phyloP scores from a whole-genome alignment of 2,888 invertebrate genomes.

The Mesorhabditis belari region DNA sequence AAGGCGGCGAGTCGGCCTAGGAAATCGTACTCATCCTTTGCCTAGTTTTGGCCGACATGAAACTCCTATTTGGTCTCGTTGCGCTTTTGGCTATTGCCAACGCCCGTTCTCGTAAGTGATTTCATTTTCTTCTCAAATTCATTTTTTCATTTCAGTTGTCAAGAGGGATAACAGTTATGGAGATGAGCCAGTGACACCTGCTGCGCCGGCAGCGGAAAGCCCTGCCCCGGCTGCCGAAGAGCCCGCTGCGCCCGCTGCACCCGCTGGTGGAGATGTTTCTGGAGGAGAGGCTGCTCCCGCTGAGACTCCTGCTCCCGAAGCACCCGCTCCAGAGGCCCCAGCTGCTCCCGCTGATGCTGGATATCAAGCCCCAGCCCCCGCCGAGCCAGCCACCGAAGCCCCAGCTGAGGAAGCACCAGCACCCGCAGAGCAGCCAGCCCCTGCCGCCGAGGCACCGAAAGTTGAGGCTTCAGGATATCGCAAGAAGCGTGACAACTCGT shows the following conservation, averaged over 20 bases:
- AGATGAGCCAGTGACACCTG: neutral
- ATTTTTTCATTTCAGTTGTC: neutral
- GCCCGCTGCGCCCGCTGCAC: neutral
- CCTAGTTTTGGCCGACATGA: neutral
- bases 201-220: neutral
- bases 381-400: neutral
- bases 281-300: neutral
- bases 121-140: neutral
- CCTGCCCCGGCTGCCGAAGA: neutral
- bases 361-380: neutral
- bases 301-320: neutral
- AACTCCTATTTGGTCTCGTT: neutral
- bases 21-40: neutral
- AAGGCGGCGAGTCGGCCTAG: neutral
- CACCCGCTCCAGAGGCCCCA: neutral
- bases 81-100: neutral
- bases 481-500: neutral
- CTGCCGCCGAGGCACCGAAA: neutral
- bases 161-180: neutral
- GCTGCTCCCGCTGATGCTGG: neutral
- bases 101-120: neutral
- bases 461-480: neutral
- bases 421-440: neutral
- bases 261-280: neutral
- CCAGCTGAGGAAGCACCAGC: neutral